Evolutionary conservation across 92 coral and sea anemone species (phyloP).

Genomic region (Galaxea fascicularis): DNA sequence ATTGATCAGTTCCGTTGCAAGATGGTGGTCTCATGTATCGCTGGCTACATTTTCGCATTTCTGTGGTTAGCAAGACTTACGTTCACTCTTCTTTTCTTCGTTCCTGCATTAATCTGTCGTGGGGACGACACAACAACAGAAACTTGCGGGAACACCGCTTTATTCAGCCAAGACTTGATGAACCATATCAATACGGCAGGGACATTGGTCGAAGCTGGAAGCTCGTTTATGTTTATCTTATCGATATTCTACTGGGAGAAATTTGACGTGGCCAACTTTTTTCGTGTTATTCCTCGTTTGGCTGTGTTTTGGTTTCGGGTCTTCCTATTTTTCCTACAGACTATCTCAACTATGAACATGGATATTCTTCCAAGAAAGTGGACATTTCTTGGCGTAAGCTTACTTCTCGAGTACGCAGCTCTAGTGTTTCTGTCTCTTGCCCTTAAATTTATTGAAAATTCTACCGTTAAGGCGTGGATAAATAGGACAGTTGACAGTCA

Average conservation of each 20-base stretch:
- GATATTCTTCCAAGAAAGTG: constrained; percentile 1
- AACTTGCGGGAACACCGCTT: constrained; percentile 56
- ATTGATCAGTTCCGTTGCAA: neutral
- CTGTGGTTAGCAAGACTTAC: constrained; percentile 42
- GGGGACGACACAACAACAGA: constrained; percentile 59
- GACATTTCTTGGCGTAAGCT: constrained; percentile 57
- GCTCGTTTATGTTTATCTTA: constrained; percentile 22
- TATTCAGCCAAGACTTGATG: constrained; percentile 57
- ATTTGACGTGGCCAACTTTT: constrained; percentile 53
- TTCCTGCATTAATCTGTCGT: constrained; percentile 66
- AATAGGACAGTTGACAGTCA: constrained; percentile 23
- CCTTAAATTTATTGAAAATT: constrained; percentile 73
- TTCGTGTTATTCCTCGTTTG: constrained; percentile 43
- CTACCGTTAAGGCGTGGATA: constrained; percentile 63
- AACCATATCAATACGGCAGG: constrained; percentile 65
- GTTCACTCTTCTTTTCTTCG: constrained; percentile 56
- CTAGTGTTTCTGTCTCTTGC: constrained; percentile 72
- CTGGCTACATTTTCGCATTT: constrained; percentile 22
- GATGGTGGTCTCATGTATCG: constrained; percentile 4
- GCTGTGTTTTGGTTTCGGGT: constrained; percentile 79
- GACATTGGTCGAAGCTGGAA: constrained; percentile 63
- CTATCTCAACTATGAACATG: constrained; percentile 3
- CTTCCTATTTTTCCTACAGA: neutral
- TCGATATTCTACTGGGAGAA: constrained; percentile 71
- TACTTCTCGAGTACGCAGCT: constrained; percentile 41